Evolutionary conservation across 1,140 invertebrate genomes (phyloP), one percentile per base, ranked within the genome.

Genomic region (Ceratitis capitata): DNA sequence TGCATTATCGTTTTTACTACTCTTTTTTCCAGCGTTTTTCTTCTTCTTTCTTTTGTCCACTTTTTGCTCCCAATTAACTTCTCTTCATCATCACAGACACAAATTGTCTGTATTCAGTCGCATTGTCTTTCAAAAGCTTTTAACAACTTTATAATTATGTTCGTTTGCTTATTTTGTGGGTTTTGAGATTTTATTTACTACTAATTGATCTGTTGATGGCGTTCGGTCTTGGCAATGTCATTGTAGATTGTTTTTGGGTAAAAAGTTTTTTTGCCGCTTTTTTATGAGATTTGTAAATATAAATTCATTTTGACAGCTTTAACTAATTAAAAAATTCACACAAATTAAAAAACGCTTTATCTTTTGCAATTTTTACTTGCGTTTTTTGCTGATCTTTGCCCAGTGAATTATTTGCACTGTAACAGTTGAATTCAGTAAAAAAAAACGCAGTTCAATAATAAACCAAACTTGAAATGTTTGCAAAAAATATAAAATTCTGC

Each of bases 121-220:
- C 29, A 32, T 69, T 19, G 32, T 16, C 58, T 69, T 69, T 69
- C 29, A 69, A 39, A 39, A 39, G 61, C 61, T 69, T 69, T 69
- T 19, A 69, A 69, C 61, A 69, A 35, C 32, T 35, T 69, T 69
- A 69, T 69, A 69, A 69, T 69, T 69, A 69, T 19, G 32, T 39
- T 32, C 39, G 39, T 39, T 35, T 69, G 61, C 7, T 35, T 32
- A 39, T 39, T 39, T 35, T 35, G n/a, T 69, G 26, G 61, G 16
- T 69, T 39, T 19, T 9, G n/a, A 39, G 14, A 35, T 69, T 35
- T 69, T 69, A 14, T 69, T 69, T n/a, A 69, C 61, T 39, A 35
- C 61, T 69, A 69, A 69, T 69, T 69, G 61, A 69, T 69, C 61
- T 16, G 61, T 16, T n/a, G 14, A 39, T 9, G 51, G 0, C 14